Percentiles rank a stretch among this genome's conserved stretches.
Evolutionary conservation across 2,797 vertebrate genomes (phyloP).

Genomic region (Microctenopoma stevenorrisi): DNA sequence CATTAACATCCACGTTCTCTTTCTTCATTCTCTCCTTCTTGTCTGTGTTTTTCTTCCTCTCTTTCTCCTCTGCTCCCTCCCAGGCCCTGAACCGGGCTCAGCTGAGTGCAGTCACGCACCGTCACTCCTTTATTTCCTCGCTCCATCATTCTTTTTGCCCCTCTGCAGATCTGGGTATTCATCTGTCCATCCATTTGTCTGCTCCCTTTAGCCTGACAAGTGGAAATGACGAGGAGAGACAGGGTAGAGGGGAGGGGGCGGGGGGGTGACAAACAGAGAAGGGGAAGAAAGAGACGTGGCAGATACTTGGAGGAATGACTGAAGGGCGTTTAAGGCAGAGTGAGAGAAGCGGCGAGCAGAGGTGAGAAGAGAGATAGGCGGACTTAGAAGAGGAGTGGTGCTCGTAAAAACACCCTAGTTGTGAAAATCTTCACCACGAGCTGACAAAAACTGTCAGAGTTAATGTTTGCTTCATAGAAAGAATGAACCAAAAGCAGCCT

Average conservation of each 20-base stretch:
- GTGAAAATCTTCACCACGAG: too few relatives aligned
- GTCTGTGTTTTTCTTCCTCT: conserved; percentile 2
- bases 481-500: too few relatives aligned
- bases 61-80: conserved; percentile 17
- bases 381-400: background rate
- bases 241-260: conserved; percentile 16
- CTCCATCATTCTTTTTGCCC: conserved; percentile 70
- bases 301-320: conserved; percentile 37
- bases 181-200: conserved; percentile 75
- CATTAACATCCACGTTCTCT: conserved; percentile 9
- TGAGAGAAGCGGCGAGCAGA: conserved; percentile 18
- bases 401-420: too few relatives aligned
- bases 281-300: conserved; percentile 1
- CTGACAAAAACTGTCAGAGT: too few relatives aligned
- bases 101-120: conserved; percentile 64
- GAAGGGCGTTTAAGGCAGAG: conserved; percentile 33
- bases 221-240: conserved; percentile 69
- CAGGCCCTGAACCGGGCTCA: conserved; percentile 49
- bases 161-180: conserved; percentile 69
- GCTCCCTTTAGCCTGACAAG: conserved; percentile 72
- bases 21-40: background rate
- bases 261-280: conserved; percentile 5
- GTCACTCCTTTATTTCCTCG: conserved; percentile 71
- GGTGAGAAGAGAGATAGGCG: background rate
- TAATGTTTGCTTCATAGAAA: too few relatives aligned